These are phyloP conservation scores for Trisateles emortualis DNA, from an alignment of 2,888 invertebrate genomes.

Conservation along the genomic window DNA sequence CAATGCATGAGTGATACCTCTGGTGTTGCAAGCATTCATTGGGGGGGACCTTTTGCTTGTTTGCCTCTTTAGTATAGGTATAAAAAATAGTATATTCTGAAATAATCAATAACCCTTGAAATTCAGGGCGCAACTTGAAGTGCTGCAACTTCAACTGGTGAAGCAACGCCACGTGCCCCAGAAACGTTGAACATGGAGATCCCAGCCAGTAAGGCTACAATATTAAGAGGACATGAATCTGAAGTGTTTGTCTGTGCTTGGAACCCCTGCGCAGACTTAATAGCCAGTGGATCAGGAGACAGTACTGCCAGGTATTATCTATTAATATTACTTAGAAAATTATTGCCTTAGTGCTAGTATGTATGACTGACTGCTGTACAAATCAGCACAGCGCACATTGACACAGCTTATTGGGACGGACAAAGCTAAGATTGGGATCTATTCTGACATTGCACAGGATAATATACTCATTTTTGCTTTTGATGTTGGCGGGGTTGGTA, in stretches of 20 bases:
- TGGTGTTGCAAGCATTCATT: too few species aligned
- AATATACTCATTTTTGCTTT: too few species aligned
- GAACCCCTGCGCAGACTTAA: conserved; percentile 99
- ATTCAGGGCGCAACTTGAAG: conserved; percentile 69
- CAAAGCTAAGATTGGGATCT: too few species aligned
- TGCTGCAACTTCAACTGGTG: conserved; percentile 62
- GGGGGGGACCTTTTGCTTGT: too few species aligned
- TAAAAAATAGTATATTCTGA: too few species aligned
- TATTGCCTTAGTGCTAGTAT: not conserved
- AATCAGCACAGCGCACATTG: too few species aligned
- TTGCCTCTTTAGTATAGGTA: too few species aligned
- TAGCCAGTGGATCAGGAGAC: conserved; percentile 99
- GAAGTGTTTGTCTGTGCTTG: conserved; percentile 99
- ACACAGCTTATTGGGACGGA: too few species aligned
- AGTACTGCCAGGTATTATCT: conserved; percentile 94
- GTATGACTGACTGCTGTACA: too few species aligned
- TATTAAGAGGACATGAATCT: conserved; percentile 98
- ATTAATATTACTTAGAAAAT: not conserved
- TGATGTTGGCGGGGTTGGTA: too few species aligned
- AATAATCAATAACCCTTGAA: not conserved
- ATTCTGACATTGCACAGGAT: too few species aligned
- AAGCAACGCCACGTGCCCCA: conserved; percentile 84
- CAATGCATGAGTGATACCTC: too few species aligned
- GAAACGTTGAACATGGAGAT: conserved; percentile 96
- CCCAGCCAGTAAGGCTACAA: conserved; percentile 97